Evolutionary conservation across 2,797 vertebrate genomes (phyloP).

Genomic region (Todus mexicanus): DNA sequence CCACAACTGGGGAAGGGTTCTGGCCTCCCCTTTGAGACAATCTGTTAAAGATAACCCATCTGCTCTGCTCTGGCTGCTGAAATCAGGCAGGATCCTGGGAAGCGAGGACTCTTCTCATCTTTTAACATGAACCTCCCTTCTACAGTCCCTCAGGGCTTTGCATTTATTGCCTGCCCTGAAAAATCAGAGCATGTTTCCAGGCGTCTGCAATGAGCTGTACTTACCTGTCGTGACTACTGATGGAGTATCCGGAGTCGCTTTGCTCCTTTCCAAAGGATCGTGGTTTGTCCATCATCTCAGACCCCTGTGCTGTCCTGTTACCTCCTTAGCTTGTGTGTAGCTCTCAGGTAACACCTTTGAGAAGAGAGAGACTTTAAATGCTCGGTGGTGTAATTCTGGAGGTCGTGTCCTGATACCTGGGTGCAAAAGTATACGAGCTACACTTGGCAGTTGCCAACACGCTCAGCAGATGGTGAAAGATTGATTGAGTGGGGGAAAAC

Average conservation of each 20-base stretch:
- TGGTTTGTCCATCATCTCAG: not conserved
- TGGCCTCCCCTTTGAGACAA: not conserved
- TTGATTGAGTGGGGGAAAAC: constrained; percentile 6
- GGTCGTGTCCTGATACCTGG: not conserved
- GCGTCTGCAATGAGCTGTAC: not conserved
- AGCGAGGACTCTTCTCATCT: not conserved
- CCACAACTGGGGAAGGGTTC: not conserved
- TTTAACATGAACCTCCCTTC: not conserved
- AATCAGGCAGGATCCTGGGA: not conserved
- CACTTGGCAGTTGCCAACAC: not conserved
- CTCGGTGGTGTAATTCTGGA: not conserved
- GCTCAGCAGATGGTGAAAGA: constrained; percentile 46
- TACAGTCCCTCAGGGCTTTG: not conserved
- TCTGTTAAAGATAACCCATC: not conserved
- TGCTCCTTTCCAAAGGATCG: not conserved
- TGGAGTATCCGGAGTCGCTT: not conserved
- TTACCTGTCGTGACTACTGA: not conserved
- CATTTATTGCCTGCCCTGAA: not conserved
- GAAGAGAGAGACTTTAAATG: not conserved
- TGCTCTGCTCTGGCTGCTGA: not conserved
- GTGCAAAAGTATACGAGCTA: not conserved
- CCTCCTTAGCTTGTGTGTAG: not conserved
- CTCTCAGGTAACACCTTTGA: not conserved
- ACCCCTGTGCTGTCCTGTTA: not conserved
- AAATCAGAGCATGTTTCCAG: not conserved